These are phyloP conservation scores for Eristalinus sepulchralis DNA, from an alignment of 2,888 invertebrate genomes.

Conservation along the genomic window DNA sequence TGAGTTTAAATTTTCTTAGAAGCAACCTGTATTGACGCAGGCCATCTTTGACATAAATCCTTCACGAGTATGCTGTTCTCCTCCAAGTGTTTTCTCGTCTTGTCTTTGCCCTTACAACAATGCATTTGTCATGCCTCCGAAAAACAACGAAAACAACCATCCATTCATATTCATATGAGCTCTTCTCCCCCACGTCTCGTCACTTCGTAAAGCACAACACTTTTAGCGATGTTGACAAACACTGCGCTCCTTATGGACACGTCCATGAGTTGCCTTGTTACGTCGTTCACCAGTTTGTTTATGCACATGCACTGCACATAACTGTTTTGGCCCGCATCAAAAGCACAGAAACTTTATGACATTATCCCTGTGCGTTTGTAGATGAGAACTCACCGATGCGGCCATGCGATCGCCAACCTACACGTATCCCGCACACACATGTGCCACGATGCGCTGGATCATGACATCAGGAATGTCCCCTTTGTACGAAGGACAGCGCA, in stretches of 20 bases:
- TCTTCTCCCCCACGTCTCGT: conserved; percentile 58
- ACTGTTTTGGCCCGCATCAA: conserved; percentile 27
- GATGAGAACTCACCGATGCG: conserved; percentile 65
- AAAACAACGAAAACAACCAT: conserved; percentile 32
- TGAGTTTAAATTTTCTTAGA: too few relatives aligned
- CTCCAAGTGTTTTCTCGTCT: too few relatives aligned
- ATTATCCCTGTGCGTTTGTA: conserved; percentile 63
- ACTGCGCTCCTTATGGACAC: not conserved
- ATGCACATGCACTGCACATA: not conserved
- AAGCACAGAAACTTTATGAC: conserved; percentile 64
- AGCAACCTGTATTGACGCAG: too few relatives aligned
- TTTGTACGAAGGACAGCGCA: conserved; percentile 4
- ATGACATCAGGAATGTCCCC: conserved; percentile 9
- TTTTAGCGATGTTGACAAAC: not conserved
- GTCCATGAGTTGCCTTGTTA: not conserved
- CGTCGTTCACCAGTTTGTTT: not conserved
- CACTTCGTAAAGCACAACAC: conserved; percentile 50
- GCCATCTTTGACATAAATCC: too few relatives aligned
- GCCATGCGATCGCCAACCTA: conserved; percentile 43
- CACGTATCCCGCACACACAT: not conserved
- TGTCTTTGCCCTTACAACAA: too few relatives aligned
- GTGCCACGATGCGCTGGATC: not conserved
- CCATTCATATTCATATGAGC: not conserved
- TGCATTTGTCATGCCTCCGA: too few relatives aligned
- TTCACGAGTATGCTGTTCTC: too few relatives aligned